Percentiles rank a stretch among this genome's conserved stretches.
Evolutionary conservation across 2,797 vertebrate species (phyloP).

Genomic region (Ambastaia sidthimunki): DNA sequence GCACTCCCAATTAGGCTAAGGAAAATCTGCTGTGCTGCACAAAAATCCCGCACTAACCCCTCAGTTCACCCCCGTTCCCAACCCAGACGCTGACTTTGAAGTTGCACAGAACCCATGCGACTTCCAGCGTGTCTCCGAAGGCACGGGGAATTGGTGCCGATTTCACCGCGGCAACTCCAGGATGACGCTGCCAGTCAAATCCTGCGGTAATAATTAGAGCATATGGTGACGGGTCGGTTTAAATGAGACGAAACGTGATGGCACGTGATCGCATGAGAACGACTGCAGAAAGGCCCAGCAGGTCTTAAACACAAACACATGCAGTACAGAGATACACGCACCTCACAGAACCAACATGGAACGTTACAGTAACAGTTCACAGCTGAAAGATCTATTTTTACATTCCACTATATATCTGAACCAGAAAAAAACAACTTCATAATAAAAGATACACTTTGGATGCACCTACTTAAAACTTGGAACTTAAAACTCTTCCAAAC

Average conservation of each 20-base stretch:
- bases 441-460: conserved; percentile 30
- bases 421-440: conserved; percentile 38
- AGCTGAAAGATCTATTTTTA: conserved; percentile 44
- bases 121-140: conserved; percentile 51
- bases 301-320: conserved; percentile 39
- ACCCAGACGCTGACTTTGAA: conserved; percentile 69
- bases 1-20: conserved; percentile 62
- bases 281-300: conserved; percentile 14
- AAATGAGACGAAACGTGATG: conserved; percentile 11
- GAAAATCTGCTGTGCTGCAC: conserved; percentile 69
- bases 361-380: conserved; percentile 11
- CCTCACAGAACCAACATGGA: not conserved
- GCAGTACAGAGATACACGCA: conserved; percentile 23
- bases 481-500: conserved; percentile 23
- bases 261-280: conserved; percentile 23
- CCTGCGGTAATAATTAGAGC: conserved; percentile 71
- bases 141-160: conserved; percentile 61
- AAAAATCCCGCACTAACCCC: conserved; percentile 74
- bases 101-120: conserved; percentile 56
- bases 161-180: conserved; percentile 69
- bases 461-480: conserved; percentile 17
- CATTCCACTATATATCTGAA: conserved; percentile 44
- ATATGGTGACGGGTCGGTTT: conserved; percentile 64
- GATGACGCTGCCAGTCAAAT: conserved; percentile 47
- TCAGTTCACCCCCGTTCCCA: conserved; percentile 59